Evolutionary conservation across 2,797 vertebrate genomes (phyloP).

Genomic region (Triplophysa yarkandensis): DNA sequence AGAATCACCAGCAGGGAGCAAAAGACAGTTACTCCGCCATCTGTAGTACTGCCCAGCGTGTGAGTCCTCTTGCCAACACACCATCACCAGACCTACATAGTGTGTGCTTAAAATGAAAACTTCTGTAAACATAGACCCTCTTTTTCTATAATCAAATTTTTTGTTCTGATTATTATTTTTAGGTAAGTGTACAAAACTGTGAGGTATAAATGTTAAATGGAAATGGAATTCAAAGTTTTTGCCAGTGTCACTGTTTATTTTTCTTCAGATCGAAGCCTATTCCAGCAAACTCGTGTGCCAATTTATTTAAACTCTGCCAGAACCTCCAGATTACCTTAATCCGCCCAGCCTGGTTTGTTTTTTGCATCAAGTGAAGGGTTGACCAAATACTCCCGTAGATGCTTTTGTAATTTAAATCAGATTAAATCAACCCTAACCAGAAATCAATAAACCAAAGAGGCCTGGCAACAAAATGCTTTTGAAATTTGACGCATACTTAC

Average conservation of each 20-base stretch:
- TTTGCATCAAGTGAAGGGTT: slow-evolving; percentile 19
- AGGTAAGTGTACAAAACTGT: neutral
- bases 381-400: slow-evolving; percentile 19
- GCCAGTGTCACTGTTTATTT: neutral
- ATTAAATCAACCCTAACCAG: slow-evolving; percentile 19
- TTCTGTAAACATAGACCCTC: neutral
- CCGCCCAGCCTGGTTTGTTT: slow-evolving; percentile 4
- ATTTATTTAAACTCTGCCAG: slow-evolving; percentile 1
- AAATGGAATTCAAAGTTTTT: slow-evolving; percentile 1
- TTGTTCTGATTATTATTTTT: neutral
- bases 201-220: neutral
- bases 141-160: neutral
- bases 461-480: slow-evolving; percentile 23
- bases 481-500: slow-evolving; percentile 31
- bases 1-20: slow-evolving; percentile 90
- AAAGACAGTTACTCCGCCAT: slow-evolving; percentile 96
- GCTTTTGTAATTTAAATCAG: slow-evolving; percentile 36
- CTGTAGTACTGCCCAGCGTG: slow-evolving; percentile 96
- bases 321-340: slow-evolving; percentile 36
- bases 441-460: slow-evolving; percentile 12
- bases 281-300: slow-evolving; percentile 18
- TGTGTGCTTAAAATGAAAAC: neutral
- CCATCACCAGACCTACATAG: slow-evolving; percentile 30
- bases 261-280: slow-evolving; percentile 8
- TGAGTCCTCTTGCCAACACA: slow-evolving; percentile 70